Evolutionary conservation across 2,113 vertebrate genomes (phyloP).

Genomic region (Corvus moneduloides): DNA sequence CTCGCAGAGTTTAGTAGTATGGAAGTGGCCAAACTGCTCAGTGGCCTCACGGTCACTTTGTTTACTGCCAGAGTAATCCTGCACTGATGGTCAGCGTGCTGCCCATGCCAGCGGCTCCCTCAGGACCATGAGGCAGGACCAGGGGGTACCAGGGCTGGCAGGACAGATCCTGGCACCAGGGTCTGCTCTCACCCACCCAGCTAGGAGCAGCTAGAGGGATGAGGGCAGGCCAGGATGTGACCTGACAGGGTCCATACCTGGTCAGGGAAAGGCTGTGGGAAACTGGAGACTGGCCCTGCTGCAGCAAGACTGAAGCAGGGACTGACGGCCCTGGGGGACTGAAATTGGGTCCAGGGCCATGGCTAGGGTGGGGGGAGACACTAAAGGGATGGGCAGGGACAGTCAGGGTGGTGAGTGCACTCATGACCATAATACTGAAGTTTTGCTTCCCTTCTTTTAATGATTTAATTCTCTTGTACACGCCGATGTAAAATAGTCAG

Average conservation of each 20-base stretch:
- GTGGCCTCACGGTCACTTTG: not conserved
- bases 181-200: not conserved
- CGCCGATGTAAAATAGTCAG: not conserved
- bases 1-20: not conserved
- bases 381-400: not conserved
- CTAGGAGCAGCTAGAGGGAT: not conserved
- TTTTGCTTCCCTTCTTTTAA: not conserved
- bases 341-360: too few species aligned
- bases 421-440: not conserved
- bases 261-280: not conserved
- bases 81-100: not conserved
- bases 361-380: accelerated
- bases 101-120: accelerated
- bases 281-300: not conserved
- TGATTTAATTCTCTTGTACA: not conserved
- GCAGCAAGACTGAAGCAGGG: not conserved
- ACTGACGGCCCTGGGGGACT: not conserved
- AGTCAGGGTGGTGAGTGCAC: accelerated
- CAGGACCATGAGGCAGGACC: not conserved
- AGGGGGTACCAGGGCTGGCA: accelerated
- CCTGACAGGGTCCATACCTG: too few species aligned
- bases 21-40: accelerated
- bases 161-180: not conserved
- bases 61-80: not conserved
- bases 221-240: accelerated